Conservation (phyloP, 2,797 vertebrate genomes). For the Paratrypauchen microcephalus region DNA sequence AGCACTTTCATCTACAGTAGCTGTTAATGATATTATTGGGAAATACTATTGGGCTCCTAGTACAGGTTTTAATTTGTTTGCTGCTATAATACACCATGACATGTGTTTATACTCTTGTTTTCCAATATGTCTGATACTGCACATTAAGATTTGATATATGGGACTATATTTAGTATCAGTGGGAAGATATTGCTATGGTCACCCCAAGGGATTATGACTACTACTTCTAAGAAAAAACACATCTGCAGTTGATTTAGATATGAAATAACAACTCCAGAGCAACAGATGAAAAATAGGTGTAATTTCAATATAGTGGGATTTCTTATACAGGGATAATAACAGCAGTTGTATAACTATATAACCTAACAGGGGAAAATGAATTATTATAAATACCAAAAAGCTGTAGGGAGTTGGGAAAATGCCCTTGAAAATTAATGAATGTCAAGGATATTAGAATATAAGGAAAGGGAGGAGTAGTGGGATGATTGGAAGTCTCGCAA, state of each 20-base stretch:
- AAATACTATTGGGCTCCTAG: constrained; percentile 17
- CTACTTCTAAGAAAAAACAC: not conserved
- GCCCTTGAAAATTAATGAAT: constrained; percentile 40
- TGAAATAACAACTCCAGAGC: not conserved
- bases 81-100: constrained; percentile 23
- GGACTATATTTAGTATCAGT: constrained; percentile 15
- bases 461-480: not conserved
- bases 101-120: constrained; percentile 24
- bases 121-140: constrained; percentile 28
- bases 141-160: constrained; percentile 21
- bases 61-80: constrained; percentile 20
- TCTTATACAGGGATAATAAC: not conserved
- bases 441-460: constrained; percentile 25
- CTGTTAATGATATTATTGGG: constrained; percentile 13
- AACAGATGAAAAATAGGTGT: not conserved
- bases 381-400: constrained; percentile 13
- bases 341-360: not conserved
- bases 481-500: constrained; percentile 21
- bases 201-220: constrained; percentile 17
- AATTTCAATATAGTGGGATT: not conserved
- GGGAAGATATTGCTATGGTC: constrained; percentile 23
- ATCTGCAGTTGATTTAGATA: not conserved
- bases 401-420: constrained; percentile 18
- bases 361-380: not conserved
- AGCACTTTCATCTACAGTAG: not conserved